Evolutionary conservation across 64 coral and sea anemone species (phyloP), one percentile per base, ranked within the genome.

Genomic region (Hydrozoanthus tunicans): DNA sequence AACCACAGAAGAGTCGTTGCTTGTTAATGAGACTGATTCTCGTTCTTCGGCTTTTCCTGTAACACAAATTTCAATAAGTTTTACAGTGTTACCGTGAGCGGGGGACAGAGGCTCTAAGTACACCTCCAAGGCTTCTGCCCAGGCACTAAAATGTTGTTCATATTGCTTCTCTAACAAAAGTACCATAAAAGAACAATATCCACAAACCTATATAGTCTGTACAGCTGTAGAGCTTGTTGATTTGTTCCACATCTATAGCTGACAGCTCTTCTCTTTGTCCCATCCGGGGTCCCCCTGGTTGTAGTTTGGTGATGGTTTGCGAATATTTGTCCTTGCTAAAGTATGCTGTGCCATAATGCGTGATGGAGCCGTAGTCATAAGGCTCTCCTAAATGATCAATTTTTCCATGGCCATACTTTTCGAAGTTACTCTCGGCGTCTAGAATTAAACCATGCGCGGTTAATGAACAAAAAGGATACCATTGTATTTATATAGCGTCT

Each of bases 331-430:
- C 62, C 6, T 62, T 62, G 62, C 81, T 83, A 15, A 83, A 83
- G 53, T 51, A 83, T 6, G 32, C 54, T 13, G 79, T 3, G n/a
- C 79, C 79, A 59, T 81, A 81, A 81, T 81, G 79, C 17, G 62
- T 64, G 27, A 83, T 83, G 43, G 81, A 83, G 7, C 81, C 81
- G 27, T 83, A 83, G 53, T 83, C 81, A 23, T 83, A 83, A 51
- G 81, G 81, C 13, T 64, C 60, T 2, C 32, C 62, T 4, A 83
- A 65, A 17, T 67, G 62, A 15, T 83, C 81, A 13, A 83, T 66
- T 53, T 17, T 51, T 52, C 81, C 81, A 5, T 83, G 81, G 14
- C 62, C 27, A 25, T 83, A 83, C 6, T 83, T 83, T 17, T 54
- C 3, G 59, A 83, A 83, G 14, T 83, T 83, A 6, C 25, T 59